These are phyloP conservation scores for Alaudala cheleensis DNA, from an alignment of 2,113 vertebrate genomes.

Conservation along the genomic window DNA sequence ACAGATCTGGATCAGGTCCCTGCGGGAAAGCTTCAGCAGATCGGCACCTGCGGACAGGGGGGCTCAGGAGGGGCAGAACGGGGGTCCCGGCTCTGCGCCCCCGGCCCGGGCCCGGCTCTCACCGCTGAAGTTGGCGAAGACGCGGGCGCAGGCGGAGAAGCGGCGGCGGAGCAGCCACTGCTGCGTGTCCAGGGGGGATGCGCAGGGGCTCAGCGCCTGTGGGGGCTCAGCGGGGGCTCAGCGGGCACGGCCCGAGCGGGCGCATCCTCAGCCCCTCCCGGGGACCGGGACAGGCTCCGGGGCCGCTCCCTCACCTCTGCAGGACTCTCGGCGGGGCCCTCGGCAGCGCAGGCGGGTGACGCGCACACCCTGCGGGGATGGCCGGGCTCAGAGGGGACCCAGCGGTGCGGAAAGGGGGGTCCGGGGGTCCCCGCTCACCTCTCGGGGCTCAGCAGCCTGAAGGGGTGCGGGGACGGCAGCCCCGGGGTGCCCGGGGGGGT, in stretches of 20 bases:
- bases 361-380: neutral
- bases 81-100: neutral
- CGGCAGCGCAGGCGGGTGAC: slow-evolving; percentile 26
- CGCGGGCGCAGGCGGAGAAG: slow-evolving; percentile 44
- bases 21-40: slow-evolving; percentile 60
- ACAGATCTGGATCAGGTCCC: slow-evolving; percentile 70
- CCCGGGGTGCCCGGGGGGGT: neutral
- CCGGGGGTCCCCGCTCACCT: neutral
- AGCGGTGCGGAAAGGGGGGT: fast-evolving
- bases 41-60: slow-evolving; percentile 8
- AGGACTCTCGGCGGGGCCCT: neutral
- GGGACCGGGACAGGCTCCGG: neutral
- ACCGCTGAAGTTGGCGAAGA: slow-evolving; percentile 61
- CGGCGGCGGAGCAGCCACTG: slow-evolving; percentile 55
- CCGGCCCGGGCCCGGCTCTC: neutral
- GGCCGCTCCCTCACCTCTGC: slow-evolving; percentile 17
- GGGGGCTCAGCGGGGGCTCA: neutral
- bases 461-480: slow-evolving; percentile 8
- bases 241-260: neutral
- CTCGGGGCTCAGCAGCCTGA: slow-evolving; percentile 31
- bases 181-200: slow-evolving; percentile 61
- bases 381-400: neutral
- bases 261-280: neutral
- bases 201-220: slow-evolving; percentile 45
- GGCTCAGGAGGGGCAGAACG: neutral